Conservation (phyloP, 2,113 vertebrate genomes). For the Mormyrus iriodes region DNA sequence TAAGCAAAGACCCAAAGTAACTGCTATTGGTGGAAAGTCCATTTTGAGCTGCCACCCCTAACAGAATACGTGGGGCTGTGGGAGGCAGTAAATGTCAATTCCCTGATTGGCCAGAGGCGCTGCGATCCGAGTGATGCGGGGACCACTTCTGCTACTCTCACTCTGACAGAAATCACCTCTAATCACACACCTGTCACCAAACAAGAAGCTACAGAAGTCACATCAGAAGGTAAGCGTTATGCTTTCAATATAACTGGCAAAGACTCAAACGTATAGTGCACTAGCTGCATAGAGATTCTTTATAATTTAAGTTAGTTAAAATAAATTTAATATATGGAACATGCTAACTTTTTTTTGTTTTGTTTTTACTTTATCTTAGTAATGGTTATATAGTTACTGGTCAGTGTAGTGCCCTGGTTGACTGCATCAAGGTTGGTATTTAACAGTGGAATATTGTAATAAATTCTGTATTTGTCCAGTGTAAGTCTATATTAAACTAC, state of each 20-base stretch:
- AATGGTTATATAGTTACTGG: background rate
- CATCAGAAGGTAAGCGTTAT: background rate
- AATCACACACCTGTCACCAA: background rate
- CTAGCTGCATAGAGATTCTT: background rate
- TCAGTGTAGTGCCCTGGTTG: background rate
- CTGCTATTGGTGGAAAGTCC: background rate
- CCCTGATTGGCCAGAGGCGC: background rate
- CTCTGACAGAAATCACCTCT: background rate
- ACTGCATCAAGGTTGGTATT: background rate
- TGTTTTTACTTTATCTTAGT: background rate
- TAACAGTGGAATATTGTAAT: background rate
- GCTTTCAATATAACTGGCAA: background rate
- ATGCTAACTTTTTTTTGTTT: background rate
- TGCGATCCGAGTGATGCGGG: conserved; percentile 1
- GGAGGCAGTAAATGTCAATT: background rate
- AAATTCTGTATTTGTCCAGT: too few relatives aligned
- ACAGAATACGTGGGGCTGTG: background rate
- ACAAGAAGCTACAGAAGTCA: background rate
- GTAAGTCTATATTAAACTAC: background rate
- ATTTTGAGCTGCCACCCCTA: background rate
- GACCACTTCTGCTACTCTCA: background rate
- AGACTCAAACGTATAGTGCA: background rate
- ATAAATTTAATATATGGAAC: background rate
- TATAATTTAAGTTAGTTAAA: background rate
- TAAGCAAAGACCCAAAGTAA: background rate